These are phyloP conservation scores for Leucophenga varia DNA, from an alignment of 1,140 invertebrate species.

Conservation along the genomic window DNA sequence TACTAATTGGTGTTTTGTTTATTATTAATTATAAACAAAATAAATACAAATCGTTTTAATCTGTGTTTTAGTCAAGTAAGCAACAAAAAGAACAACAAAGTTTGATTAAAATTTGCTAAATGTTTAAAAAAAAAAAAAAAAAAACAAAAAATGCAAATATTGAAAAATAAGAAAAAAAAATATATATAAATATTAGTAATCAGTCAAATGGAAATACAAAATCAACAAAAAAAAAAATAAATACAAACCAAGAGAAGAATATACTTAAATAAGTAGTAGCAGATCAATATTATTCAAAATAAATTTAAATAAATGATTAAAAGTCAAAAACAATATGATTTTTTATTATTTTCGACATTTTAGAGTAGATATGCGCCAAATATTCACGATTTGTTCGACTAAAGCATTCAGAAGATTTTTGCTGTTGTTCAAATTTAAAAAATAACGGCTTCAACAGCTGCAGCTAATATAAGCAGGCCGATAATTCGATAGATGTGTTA, in stretches of 20 bases:
- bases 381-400: too few species aligned
- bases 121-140: conserved; percentile 18
- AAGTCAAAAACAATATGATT: too few species aligned
- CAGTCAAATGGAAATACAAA: conserved; percentile 13
- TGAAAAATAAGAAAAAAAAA: conserved; percentile 16
- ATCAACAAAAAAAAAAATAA: not conserved
- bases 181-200: conserved; percentile 30
- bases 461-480: too few species aligned
- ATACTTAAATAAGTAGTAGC: too few species aligned
- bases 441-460: too few species aligned
- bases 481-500: too few species aligned
- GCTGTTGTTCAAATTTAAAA: too few species aligned
- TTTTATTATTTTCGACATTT: too few species aligned
- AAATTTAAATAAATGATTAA: not conserved
- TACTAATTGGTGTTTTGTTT: too few species aligned
- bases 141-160: conserved; percentile 12
- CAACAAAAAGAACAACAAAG: conserved; percentile 13
- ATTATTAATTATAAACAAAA: conserved; percentile 22
- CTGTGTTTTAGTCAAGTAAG: conserved; percentile 52
- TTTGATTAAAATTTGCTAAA: conserved; percentile 13
- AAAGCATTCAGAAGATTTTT: too few species aligned
- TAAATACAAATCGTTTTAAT: conserved; percentile 49
- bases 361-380: too few species aligned
- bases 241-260: not conserved
- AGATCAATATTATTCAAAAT: not conserved